phyloP scores from a whole-genome alignment of 2,797 vertebrate genomes.

The Oreochromis mossambicus region DNA sequence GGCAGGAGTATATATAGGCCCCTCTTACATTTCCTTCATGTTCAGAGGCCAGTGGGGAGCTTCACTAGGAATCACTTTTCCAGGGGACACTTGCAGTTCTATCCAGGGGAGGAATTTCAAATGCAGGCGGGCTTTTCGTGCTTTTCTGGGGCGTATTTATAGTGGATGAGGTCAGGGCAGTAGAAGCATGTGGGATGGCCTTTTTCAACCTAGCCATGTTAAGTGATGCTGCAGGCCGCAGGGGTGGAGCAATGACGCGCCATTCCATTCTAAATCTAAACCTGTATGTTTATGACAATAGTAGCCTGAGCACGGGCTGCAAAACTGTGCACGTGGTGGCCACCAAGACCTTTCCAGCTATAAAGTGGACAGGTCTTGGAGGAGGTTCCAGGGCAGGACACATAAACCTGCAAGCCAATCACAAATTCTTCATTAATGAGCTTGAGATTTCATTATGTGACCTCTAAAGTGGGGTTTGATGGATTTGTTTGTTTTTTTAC shows the following conservation, averaged over 20 bases:
- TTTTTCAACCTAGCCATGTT: constrained; percentile 60
- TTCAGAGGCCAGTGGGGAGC: constrained; percentile 21
- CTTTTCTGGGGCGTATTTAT: constrained; percentile 64
- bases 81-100: constrained; percentile 29
- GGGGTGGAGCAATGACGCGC: constrained; percentile 32
- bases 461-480: background rate
- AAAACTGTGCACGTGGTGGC: background rate
- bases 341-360: background rate
- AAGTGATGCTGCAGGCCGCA: constrained; percentile 43
- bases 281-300: constrained; percentile 50
- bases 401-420: background rate
- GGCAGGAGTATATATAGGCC: constrained; percentile 52
- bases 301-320: background rate
- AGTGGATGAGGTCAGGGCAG: constrained; percentile 54
- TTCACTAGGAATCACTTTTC: constrained; percentile 22
- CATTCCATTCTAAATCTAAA: constrained; percentile 57
- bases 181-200: constrained; percentile 37
- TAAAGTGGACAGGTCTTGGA: background rate
- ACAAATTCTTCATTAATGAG: rapidly evolving
- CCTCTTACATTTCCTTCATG: constrained; percentile 40
- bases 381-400: background rate
- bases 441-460: background rate
- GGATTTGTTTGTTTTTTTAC: rapidly evolving
- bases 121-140: constrained; percentile 44
- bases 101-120: constrained; percentile 53